phyloP scores from a whole-genome alignment of 2,797 vertebrate species.

The Remorina albescens region DNA sequence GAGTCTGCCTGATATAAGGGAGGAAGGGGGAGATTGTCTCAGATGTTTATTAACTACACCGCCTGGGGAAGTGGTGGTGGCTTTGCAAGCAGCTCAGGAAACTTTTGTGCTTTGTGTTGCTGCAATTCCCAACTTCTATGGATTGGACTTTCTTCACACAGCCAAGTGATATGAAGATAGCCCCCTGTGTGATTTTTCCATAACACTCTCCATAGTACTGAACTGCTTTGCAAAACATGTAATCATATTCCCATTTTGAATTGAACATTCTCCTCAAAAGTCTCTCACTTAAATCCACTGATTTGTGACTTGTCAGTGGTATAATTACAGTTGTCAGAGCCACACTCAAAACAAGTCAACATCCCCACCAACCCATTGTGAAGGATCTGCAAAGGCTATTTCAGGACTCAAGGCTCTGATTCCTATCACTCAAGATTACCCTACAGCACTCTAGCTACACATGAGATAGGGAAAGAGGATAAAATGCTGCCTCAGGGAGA shows the following conservation, averaged over 20 bases:
- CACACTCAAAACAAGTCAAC: slow-evolving; percentile 31
- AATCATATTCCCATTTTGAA: slow-evolving; percentile 23
- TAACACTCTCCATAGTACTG: background rate
- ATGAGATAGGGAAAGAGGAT: slow-evolving; percentile 20
- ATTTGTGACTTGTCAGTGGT: slow-evolving; percentile 44
- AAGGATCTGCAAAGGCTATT: slow-evolving; percentile 43
- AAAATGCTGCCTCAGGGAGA: slow-evolving; percentile 9
- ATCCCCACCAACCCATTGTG: slow-evolving; percentile 9
- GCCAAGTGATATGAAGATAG: slow-evolving; percentile 19
- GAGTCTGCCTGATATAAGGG: slow-evolving; percentile 65
- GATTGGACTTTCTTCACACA: slow-evolving; percentile 23
- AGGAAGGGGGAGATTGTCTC: slow-evolving; percentile 63
- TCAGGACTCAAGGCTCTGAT: slow-evolving; percentile 32
- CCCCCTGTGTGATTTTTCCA: background rate
- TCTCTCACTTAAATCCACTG: slow-evolving; percentile 20
- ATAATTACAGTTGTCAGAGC: slow-evolving; percentile 54
- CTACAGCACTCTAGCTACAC: slow-evolving; percentile 21
- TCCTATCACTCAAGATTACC: slow-evolving; percentile 48
- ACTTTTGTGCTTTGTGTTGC: slow-evolving; percentile 35
- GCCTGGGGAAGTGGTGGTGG: slow-evolving; percentile 28
- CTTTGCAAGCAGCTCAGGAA: slow-evolving; percentile 22
- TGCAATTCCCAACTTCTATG: slow-evolving; percentile 13
- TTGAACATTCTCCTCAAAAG: slow-evolving; percentile 19
- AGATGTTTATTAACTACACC: slow-evolving; percentile 73
- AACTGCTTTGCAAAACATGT: slow-evolving; percentile 9